phyloP scores from a whole-genome alignment of 2,797 vertebrate genomes.

The Alcedo atthis region DNA sequence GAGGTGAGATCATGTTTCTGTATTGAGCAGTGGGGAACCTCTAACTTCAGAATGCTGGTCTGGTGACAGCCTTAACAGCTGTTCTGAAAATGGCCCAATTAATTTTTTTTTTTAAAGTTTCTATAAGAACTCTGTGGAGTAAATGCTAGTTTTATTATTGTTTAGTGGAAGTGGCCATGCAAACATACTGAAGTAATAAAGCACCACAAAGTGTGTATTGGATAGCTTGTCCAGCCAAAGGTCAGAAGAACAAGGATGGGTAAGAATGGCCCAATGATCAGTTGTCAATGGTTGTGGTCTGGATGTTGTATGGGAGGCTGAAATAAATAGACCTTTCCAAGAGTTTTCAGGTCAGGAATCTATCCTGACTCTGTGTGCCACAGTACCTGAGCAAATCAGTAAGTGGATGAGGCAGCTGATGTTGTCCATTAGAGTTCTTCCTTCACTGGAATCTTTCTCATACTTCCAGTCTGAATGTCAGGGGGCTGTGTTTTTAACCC shows the following conservation, averaged over 20 bases:
- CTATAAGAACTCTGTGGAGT: background rate
- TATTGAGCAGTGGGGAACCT: background rate
- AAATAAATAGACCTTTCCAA: background rate
- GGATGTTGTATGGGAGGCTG: background rate
- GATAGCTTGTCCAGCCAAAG: background rate
- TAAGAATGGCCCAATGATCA: background rate
- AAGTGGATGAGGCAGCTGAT: background rate
- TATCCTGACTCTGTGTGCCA: background rate
- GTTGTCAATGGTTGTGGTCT: background rate
- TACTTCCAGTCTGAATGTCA: background rate
- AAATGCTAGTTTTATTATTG: background rate
- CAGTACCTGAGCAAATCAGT: background rate
- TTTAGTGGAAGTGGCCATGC: background rate
- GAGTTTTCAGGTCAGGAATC: background rate
- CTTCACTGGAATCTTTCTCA: background rate
- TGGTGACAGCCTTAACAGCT: background rate
- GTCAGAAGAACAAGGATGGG: background rate
- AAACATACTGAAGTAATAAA: background rate
- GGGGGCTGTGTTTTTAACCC: background rate
- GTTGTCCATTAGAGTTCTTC: background rate
- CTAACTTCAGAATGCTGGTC: background rate
- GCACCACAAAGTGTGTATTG: background rate
- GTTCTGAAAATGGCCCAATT: background rate
- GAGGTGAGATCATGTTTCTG: background rate
- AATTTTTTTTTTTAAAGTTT: background rate